Conservation (phyloP, 2,113 vertebrate genomes). For the Nipponia nippon region DNA sequence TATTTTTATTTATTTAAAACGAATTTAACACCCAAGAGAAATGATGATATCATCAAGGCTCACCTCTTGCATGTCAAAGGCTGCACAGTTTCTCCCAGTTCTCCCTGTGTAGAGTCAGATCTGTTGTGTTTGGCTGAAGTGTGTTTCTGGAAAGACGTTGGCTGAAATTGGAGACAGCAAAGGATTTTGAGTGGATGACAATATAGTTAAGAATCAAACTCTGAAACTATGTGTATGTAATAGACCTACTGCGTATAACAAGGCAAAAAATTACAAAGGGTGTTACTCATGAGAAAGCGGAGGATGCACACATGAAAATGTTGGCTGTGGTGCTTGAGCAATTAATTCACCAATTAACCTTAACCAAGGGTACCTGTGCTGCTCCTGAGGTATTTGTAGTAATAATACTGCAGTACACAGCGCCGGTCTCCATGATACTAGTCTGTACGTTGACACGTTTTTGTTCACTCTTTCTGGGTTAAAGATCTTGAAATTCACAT, state of each 20-base stretch:
- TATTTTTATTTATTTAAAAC: not conserved
- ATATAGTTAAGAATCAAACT: not conserved
- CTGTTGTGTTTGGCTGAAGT: not conserved
- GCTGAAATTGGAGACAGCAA: not conserved
- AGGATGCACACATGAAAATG: not conserved
- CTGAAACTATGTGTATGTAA: not conserved
- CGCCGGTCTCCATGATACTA: not conserved
- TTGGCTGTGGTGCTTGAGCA: not conserved
- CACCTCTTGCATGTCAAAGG: not conserved
- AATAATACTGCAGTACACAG: fast-evolving
- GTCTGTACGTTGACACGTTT: not conserved
- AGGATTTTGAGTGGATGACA: not conserved
- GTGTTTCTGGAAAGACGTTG: not conserved
- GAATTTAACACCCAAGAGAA: not conserved
- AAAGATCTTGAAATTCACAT: not conserved
- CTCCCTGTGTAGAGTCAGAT: not conserved
- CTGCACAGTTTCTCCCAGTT: not conserved
- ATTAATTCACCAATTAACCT: not conserved
- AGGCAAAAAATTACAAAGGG: not conserved
- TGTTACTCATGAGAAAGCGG: not conserved
- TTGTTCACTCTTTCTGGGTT: not conserved
- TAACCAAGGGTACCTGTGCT: not conserved
- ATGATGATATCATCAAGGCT: not conserved
- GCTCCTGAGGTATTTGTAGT: not conserved
- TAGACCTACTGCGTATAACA: not conserved